Evolutionary conservation across 2,797 vertebrate genomes (phyloP).

Genomic region (Gadopsis bispinosus): DNA sequence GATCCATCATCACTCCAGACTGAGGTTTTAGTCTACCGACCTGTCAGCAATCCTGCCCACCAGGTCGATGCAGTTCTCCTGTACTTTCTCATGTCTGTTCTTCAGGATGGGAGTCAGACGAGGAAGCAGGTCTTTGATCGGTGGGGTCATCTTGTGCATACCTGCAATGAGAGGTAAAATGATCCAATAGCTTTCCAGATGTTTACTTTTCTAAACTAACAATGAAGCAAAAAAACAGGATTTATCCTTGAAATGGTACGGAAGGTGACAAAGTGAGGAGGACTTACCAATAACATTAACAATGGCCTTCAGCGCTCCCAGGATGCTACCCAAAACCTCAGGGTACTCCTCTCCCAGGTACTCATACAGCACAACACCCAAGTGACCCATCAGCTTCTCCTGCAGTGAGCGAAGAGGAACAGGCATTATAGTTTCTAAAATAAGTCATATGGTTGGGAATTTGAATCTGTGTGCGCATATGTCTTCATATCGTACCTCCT

Average conservation of each 20-base stretch:
- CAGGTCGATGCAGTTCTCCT: slow-evolving; percentile 99
- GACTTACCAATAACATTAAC: slow-evolving; percentile 97
- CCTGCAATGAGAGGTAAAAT: slow-evolving; percentile 76
- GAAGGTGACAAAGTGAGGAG: neutral
- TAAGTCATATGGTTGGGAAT: accelerated
- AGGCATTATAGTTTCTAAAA: neutral
- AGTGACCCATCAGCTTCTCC: slow-evolving; percentile 99
- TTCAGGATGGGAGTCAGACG: slow-evolving; percentile 98
- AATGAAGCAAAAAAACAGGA: neutral
- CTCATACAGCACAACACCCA: slow-evolving; percentile 98
- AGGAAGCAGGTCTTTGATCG: slow-evolving; percentile 98
- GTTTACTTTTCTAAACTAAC: neutral
- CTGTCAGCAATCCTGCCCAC: slow-evolving; percentile 98
- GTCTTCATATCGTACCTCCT: slow-evolving; percentile 87
- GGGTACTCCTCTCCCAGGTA: slow-evolving; percentile 99
- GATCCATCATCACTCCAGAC: accelerated
- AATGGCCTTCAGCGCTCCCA: slow-evolving; percentile 98
- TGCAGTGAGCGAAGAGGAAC: slow-evolving; percentile 60
- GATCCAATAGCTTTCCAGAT: accelerated
- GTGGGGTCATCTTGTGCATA: slow-evolving; percentile 99
- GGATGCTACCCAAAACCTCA: slow-evolving; percentile 97
- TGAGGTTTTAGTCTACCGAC: slow-evolving; percentile 72
- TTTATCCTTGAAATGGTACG: neutral
- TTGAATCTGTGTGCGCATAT: accelerated
- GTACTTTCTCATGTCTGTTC: slow-evolving; percentile 99